Evolutionary conservation across 2,888 invertebrate genomes (phyloP), one percentile per base, ranked within the genome.

Genomic region (Microchrysa polita): DNA sequence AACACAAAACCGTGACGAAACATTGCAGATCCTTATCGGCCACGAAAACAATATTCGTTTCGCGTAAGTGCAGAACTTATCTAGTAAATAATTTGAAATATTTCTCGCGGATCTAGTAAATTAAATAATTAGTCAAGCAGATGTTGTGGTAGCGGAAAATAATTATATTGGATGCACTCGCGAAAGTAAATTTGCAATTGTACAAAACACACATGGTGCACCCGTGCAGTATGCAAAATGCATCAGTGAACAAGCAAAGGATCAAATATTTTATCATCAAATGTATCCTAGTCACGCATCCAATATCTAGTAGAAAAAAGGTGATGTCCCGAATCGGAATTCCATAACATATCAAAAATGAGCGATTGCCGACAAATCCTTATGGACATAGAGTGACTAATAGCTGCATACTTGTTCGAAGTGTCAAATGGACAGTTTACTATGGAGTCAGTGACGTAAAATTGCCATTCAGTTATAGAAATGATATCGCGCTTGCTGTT

Each of bases 251-350:
- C 16, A 48, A n/a, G 48, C 12, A n/a, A 48, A n/a, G 48, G 12
- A 48, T 12, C 14, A 48, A 48, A n/a, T n/a, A n/a, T 48, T 48
- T 48, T 48, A 59, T 23, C 59, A 7, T 59, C 23, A 23, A 59
- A 59, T 59, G 27, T 59, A n/a, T 59, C 23, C 23, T 27, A 59
- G 27, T 59, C 59, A 59, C 27, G 59, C 59, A 59, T 20, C n/a
- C n/a, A n/a, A 48, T 48, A n/a, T 48, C 48, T 48, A 48, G 48
- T 2, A 18, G 55, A 18, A 10, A 16, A 16, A 16, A 5, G 18
- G 27, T 34, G 7, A 34, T 34, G 55, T 18, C 1, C n/a, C 18
- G 55, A 5, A 55, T 18, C 18, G 2, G 55, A 18, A 55, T 55
- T 16, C 18, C 16, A 12, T 5, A 18, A 52, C 18, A 55, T 20